Base-by-base conservation (phyloP, 92 coral and sea anemone species). In the Muricea muricata region DNA sequence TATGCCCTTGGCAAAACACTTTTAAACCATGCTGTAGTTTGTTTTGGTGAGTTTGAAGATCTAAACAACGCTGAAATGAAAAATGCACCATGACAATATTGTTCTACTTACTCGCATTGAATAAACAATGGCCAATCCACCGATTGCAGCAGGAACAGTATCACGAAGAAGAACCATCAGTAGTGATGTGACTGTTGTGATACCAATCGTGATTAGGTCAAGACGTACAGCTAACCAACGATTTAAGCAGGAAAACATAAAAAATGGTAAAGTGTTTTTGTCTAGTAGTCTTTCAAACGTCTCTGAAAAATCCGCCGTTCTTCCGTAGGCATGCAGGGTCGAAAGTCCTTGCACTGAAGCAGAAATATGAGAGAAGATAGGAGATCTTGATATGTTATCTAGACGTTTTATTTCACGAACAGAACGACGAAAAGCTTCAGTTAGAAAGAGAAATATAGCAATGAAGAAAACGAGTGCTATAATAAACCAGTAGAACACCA, bases 261-360 rank as follows among this genome's bases (percentile, higher is more conserved):
- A 94, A 81, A 93, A 93, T 10, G 98, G 98, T 70, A 90, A 83
- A 2, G 93, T 92, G 60, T 94, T 94, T 42, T 25, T n/a, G 74
- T 94, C 98, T 9, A 94, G 88, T 33, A 89, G 39, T 4, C 37
- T 65, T 55, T 88, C 90, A 41, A 93, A 94, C 65, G 40, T 86
- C 39, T 79, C 82, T 47, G 85, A 86, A 73, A 94, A 94, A 39
- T 94, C 94, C 5, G 31, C 90, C 89, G 91, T 93, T 69, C 93
- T 94, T 52, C 89, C 94, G 75, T 89, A 94, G 7, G 98, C 98
- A 86, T 94, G 98, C 30, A 94, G 88, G 1, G 98, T 94, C 15
- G 98, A 86, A 32, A 94, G 89, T 24, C 98, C 98, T 66, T 94
- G 98, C 1, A 94, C 92, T 0, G 98, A 93, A 6, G 98, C 97